These are phyloP conservation scores for Sternarchorhynchus goeldii DNA, from an alignment of 2,797 vertebrate genomes.

Conservation along the genomic window DNA sequence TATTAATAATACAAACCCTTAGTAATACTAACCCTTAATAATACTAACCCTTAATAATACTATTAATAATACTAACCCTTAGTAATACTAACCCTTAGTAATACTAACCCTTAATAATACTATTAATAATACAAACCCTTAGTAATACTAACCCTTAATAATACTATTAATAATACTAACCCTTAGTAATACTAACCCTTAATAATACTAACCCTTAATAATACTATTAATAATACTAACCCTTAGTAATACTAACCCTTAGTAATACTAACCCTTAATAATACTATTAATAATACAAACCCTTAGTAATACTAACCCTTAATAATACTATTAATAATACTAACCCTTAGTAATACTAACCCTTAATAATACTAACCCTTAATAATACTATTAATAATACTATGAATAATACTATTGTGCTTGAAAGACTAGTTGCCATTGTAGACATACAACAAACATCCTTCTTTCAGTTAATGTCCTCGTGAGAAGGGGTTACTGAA, in stretches of 20 bases:
- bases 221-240: neutral
- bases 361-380: too few species aligned
- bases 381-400: too few species aligned
- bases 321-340: neutral
- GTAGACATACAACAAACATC: slow-evolving; percentile 5
- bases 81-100: too few species aligned
- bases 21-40: too few species aligned
- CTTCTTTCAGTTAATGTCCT: neutral
- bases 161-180: neutral
- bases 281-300: too few species aligned
- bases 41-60: neutral
- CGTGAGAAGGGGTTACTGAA: slow-evolving; percentile 14
- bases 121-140: too few species aligned
- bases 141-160: too few species aligned
- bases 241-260: neutral
- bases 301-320: too few species aligned
- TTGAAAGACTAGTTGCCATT: slow-evolving; percentile 1
- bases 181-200: too few species aligned
- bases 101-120: neutral
- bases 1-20: too few species aligned
- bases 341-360: too few species aligned
- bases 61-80: too few species aligned
- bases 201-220: neutral
- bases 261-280: neutral
- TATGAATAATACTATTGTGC: neutral